Base-by-base conservation (phyloP, 2,797 vertebrate species). In the Chelonia mydas region DNA sequence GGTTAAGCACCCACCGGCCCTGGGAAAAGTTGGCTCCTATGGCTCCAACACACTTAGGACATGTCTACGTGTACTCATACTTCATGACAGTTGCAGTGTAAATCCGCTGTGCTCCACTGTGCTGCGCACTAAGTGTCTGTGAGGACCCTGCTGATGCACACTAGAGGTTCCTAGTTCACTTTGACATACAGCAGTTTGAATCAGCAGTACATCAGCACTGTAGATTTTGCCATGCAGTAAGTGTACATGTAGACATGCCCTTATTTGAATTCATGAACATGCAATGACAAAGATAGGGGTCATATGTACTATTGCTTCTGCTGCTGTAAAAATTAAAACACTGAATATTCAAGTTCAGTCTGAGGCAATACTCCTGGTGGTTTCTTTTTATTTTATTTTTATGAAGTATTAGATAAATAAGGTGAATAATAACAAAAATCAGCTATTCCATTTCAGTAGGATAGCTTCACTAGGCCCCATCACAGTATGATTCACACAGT, bases 241-340 rank as follows among this genome's bases (percentile, higher is more conserved):
- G 19, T 9, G 17, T 72, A 72, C n/a, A 41, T 23, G 65, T 21
- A 72, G 65, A 41, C 19, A 72, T 72, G n/a, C 9, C 19, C 37
- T 41, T 78, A 68, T 92, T 82, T 88, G 89, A 89, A 96, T 93
- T 90, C 11, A 84, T 92, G 84, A 94, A 87, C 51, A 89, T 83
- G 54, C 12, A 81, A 81, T 49, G 47, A 88, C 83, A 87, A 5
- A 45, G 81, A 86, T 59, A 3, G 3, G 51, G 45, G 59, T 5
- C 54, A 53, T 50, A 31, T 77, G 17, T 33, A 31, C 1, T 77
- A 17, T 78, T 87, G 4, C 41, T 96, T 90, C 76, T 92, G 61
- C 87, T 90, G 76, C 87, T 86, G 68, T 61, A 53, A 81, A 95
- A 86, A 55, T 74, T 78, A 96, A 85, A 53, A 78, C 3, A 21